These are phyloP conservation scores for Anarsia innoxiella DNA, from an alignment of 2,888 invertebrate species.

Conservation along the genomic window DNA sequence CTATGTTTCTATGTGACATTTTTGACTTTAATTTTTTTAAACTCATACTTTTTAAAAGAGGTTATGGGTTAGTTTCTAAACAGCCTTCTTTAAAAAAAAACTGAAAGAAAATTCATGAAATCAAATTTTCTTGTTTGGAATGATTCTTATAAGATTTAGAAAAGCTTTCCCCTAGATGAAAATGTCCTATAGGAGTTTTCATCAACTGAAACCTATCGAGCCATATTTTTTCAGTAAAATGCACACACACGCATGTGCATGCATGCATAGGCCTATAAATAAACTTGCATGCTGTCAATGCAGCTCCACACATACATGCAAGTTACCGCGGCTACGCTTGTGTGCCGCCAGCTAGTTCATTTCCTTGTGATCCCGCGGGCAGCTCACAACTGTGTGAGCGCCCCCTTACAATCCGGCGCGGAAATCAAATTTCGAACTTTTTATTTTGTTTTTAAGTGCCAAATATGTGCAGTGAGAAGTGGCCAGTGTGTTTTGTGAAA, in stretches of 20 bases:
- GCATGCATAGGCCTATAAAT: conserved; percentile 50
- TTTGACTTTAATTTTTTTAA: too few relatives aligned
- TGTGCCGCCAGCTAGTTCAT: conserved; percentile 53
- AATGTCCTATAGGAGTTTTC: conserved; percentile 3
- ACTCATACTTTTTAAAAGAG: too few relatives aligned
- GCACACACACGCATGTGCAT: conserved; percentile 23
- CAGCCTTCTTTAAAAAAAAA: too few relatives aligned
- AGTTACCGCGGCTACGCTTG: conserved; percentile 30
- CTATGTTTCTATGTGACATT: conserved; percentile 27
- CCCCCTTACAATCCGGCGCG: conserved; percentile 65
- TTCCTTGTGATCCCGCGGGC: conserved; percentile 70
- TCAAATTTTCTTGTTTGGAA: neutral
- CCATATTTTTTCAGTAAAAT: too few relatives aligned
- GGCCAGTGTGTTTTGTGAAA: conserved; percentile 21
- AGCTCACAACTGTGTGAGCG: conserved; percentile 70
- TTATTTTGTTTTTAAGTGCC: conserved; percentile 20
- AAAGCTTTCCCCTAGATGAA: neutral
- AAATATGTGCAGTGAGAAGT: conserved; percentile 27
- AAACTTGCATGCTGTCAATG: conserved; percentile 57
- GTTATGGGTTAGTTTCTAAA: too few relatives aligned
- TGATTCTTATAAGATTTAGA: neutral
- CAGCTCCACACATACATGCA: conserved; percentile 42
- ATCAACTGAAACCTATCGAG: too few relatives aligned
- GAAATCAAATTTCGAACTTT: conserved; percentile 24
- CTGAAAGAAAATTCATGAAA: too few relatives aligned